Evolutionary conservation across 2,113 vertebrate genomes (phyloP), one percentile per base, ranked within the genome.

Genomic region (Carlito syrichta): DNA sequence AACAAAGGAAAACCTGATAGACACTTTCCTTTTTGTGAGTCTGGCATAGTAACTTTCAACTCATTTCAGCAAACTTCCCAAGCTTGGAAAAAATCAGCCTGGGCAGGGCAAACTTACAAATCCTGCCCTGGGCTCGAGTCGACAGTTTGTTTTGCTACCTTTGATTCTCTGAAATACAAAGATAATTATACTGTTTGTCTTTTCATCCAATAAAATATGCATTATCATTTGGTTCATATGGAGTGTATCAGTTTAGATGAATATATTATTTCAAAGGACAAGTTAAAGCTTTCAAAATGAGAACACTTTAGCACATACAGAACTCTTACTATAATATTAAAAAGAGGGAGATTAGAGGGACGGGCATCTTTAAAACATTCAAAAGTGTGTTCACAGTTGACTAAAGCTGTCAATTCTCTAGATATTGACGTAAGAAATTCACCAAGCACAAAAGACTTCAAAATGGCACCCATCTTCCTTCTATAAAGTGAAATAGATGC

Each of bases 1-100:
- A 96, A 98, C 96, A 97, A 98, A 97, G 97, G 83, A 93, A 96
- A 97, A 98, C 96, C 87, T 92, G 93, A 95, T 50, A 96, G 92
- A 73, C 92, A 82, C 97, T 97, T 95, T 95, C 92, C 95, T 97
- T 94, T 88, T 93, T 74, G 60, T 78, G 89, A 96, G 73, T 90
- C 94, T 98, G 45, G 56, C 69, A 66, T 93, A 97, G 58, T 66
- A 81, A 83, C 71, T 91, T 62, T 92, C 74, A 23, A 30, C 84
- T 96, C 81, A n/a, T 71, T 86, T 56, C 60, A 97, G 94, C n/a
- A 82, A 30, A 95, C 68, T 95, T 96, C 91, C 91, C 95, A 58
- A 96, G 84, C 71, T 52, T 54, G 87, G 86, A 87, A 96, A n/a
- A 96, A 56, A 78, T 54, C 40, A 92, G 74, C 2, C 0, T 3